Percentiles rank a stretch among this genome's conserved stretches.
These are phyloP conservation scores for Corbicula japonica DNA, from an alignment of 2,888 invertebrate genomes.

Conservation along the genomic window DNA sequence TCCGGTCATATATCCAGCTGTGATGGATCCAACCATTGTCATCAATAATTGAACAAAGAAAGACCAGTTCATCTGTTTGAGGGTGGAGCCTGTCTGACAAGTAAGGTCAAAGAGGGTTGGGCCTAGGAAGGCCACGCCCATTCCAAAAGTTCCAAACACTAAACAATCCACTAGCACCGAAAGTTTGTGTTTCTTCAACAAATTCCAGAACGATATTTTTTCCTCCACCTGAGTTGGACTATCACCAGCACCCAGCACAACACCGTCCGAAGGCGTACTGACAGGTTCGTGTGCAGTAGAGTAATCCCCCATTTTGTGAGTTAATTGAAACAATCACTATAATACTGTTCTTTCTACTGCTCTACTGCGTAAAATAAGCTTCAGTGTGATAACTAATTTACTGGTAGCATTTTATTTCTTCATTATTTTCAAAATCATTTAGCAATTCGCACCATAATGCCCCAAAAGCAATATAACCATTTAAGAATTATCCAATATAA, in stretches of 20 bases:
- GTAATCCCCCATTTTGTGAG: constrained; percentile 26
- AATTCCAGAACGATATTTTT: constrained; percentile 81
- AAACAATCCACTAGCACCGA: constrained; percentile 86
- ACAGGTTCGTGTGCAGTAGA: not conserved
- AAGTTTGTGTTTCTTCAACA: constrained; percentile 86
- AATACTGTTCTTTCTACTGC: too few relatives aligned
- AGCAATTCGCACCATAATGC: too few relatives aligned
- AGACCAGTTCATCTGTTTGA: constrained; percentile 87
- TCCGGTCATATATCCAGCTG: constrained; percentile 86
- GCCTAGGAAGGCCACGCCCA: constrained; percentile 88
- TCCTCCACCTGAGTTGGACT: constrained; percentile 57
- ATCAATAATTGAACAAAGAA: constrained; percentile 87
- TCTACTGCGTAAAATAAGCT: too few relatives aligned
- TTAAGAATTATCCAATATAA: too few relatives aligned
- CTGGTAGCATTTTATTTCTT: too few relatives aligned
- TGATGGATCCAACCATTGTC: constrained; percentile 87
- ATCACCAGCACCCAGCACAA: constrained; percentile 42
- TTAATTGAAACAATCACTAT: too few relatives aligned
- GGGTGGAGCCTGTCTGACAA: constrained; percentile 86
- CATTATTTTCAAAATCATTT: too few relatives aligned
- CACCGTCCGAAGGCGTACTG: constrained; percentile 14
- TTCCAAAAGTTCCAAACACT: constrained; percentile 87
- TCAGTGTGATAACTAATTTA: too few relatives aligned
- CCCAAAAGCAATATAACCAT: too few relatives aligned
- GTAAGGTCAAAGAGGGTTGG: constrained; percentile 87